These are phyloP conservation scores for Thermophis baileyi DNA, from an alignment of 2,113 vertebrate genomes.

Conservation along the genomic window DNA sequence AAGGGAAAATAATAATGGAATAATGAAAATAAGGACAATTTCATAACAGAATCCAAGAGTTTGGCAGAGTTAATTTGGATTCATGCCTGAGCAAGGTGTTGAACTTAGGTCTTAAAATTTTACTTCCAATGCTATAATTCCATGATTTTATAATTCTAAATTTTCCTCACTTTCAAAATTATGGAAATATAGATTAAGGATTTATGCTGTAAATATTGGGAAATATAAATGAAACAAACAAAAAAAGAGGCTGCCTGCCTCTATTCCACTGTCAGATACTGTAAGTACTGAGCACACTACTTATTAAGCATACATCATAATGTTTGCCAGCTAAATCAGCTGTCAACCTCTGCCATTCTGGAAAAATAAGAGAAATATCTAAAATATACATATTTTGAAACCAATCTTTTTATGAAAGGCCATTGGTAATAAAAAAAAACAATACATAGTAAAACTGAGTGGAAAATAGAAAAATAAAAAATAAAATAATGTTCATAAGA, in stretches of 20 bases:
- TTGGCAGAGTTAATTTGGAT: neutral
- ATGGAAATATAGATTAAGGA: neutral
- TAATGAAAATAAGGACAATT: neutral
- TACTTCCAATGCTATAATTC: neutral
- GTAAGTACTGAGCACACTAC: neutral
- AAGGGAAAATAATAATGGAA: neutral
- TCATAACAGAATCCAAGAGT: neutral
- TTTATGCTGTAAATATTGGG: constrained; percentile 29
- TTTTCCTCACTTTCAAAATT: neutral
- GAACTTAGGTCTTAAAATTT: neutral
- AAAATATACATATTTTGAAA: neutral
- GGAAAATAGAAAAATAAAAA: constrained; percentile 26
- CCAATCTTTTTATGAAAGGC: neutral
- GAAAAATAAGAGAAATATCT: neutral
- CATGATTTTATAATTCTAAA: neutral
- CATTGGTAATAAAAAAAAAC: neutral
- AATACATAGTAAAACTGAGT: constrained; percentile 1
- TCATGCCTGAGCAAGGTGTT: neutral
- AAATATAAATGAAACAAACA: neutral
- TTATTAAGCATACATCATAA: neutral
- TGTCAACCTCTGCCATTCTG: neutral
- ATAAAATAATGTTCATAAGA: constrained; percentile 15
- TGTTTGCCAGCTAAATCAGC: constrained; percentile 15
- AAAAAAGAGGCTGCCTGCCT: constrained; percentile 7
- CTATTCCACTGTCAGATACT: neutral